Evolutionary conservation across 2,113 vertebrate genomes (phyloP).

Genomic region (Spilogale gracilis): DNA sequence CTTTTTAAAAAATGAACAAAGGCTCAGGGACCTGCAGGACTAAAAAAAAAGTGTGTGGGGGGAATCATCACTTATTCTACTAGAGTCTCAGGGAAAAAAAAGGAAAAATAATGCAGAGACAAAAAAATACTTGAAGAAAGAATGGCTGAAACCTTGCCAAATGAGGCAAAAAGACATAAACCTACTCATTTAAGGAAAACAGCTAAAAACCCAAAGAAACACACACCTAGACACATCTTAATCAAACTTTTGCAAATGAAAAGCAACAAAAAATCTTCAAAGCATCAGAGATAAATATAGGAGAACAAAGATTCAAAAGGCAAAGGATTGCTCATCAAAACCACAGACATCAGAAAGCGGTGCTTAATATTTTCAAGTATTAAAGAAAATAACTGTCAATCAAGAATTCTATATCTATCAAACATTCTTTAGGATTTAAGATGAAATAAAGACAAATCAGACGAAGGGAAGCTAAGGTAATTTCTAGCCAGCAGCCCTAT

Average conservation of each 20-base stretch:
- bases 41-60: not conserved
- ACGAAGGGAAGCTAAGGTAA: not conserved
- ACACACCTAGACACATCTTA: not conserved
- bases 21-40: not conserved
- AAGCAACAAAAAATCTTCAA: not conserved
- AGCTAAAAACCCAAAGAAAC: not conserved
- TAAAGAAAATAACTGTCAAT: not conserved
- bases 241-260: not conserved
- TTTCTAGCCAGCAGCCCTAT: not conserved
- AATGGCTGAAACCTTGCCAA: not conserved
- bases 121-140: not conserved
- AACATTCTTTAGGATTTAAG: not conserved
- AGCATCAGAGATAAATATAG: not conserved
- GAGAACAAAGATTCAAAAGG: not conserved
- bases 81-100: not conserved
- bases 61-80: not conserved
- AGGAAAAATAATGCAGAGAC: not conserved
- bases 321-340: conserved; percentile 4
- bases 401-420: not conserved
- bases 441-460: not conserved
- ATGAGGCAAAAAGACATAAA: not conserved
- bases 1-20: not conserved
- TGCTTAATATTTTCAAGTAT: not conserved
- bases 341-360: not conserved
- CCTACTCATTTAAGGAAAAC: not conserved